These are phyloP conservation scores for Gymnoscopelus braueri DNA, from an alignment of 2,797 vertebrate species.

Conservation along the genomic window DNA sequence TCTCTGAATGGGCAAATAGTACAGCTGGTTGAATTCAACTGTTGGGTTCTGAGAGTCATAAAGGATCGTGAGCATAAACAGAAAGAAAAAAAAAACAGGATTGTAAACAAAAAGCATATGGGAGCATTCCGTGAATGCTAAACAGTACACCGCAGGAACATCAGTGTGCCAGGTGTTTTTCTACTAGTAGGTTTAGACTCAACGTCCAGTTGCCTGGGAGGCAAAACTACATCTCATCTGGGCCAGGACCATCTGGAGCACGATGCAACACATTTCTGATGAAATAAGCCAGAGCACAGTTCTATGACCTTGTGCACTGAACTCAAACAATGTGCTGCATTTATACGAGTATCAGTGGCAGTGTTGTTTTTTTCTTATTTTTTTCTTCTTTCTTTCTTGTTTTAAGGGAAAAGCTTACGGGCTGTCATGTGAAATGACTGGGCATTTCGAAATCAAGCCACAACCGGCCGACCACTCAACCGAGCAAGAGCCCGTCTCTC, in stretches of 20 bases:
- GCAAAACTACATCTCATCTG: constrained; percentile 55
- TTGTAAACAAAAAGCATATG: constrained; percentile 54
- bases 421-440: constrained; percentile 54
- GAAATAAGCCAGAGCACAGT: constrained; percentile 61
- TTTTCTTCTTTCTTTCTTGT: constrained; percentile 10
- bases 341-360: constrained; percentile 25
- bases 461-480: constrained; percentile 42
- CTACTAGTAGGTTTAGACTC: constrained; percentile 22
- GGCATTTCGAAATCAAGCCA: constrained; percentile 38
- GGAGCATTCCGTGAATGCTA: constrained; percentile 39
- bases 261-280: constrained; percentile 33
- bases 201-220: constrained; percentile 46
- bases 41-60: constrained; percentile 13
- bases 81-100: constrained; percentile 8
- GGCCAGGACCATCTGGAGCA: constrained; percentile 53
- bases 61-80: constrained; percentile 19
- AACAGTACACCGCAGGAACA: constrained; percentile 44
- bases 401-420: constrained; percentile 34
- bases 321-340: constrained; percentile 47
- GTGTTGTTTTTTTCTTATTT: constrained; percentile 5
- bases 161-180: constrained; percentile 49
- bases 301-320: constrained; percentile 51
- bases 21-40: constrained; percentile 12
- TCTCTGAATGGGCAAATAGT: constrained; percentile 11
- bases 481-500: constrained; percentile 51